Conservation (phyloP, 2,113 vertebrate species). For the Riparia riparia region DNA sequence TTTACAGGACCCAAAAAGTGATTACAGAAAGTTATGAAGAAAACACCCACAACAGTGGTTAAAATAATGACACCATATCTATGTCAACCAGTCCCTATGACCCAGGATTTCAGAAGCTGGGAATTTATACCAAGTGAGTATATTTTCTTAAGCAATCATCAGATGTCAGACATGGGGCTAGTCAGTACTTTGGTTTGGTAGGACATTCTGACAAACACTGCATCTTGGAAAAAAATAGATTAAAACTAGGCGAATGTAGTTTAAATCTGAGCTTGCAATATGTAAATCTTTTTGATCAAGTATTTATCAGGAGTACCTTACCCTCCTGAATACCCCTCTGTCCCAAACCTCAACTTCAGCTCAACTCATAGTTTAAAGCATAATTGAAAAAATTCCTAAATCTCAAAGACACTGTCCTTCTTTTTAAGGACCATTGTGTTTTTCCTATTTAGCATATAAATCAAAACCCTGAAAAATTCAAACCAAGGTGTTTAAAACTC, state of each 20-base stretch:
- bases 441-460: not conserved
- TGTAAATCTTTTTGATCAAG: not conserved
- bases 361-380: not conserved
- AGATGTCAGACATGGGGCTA: not conserved
- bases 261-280: not conserved
- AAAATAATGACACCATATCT: not conserved
- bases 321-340: not conserved
- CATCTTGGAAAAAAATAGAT: not conserved
- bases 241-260: not conserved
- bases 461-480: not conserved
- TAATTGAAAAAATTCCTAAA: not conserved
- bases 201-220: not conserved
- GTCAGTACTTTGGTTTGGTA: not conserved
- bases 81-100: not conserved
- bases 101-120: not conserved
- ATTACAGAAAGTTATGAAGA: not conserved
- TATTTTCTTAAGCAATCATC: not conserved
- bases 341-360: not conserved
- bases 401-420: not conserved
- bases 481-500: not conserved
- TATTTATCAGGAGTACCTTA: not conserved
- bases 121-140: not conserved
- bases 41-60: not conserved
- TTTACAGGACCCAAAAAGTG: not conserved
- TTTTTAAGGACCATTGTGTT: not conserved